Conservation (phyloP, 2,113 vertebrate genomes). For the Gallinago media region DNA sequence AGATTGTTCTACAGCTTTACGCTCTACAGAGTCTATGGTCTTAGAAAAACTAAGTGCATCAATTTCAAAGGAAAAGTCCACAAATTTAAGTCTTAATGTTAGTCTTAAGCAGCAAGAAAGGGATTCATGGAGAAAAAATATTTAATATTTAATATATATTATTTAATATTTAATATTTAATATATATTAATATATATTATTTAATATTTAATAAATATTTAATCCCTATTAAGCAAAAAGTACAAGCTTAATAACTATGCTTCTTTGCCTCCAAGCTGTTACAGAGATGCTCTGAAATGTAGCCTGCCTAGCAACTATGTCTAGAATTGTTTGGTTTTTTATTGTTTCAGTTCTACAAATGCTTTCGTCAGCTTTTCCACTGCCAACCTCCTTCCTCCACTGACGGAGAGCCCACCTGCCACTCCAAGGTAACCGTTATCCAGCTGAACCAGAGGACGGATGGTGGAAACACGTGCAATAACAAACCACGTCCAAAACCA, state of each 20-base stretch:
- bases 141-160: too few relatives aligned
- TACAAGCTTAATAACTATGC: not conserved
- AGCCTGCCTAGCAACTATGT: not conserved
- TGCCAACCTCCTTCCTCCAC: slow-evolving; percentile 56
- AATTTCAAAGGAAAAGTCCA: not conserved
- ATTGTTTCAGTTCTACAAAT: slow-evolving; percentile 83
- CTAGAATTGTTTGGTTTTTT: not conserved
- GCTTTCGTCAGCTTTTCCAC: slow-evolving; percentile 82
- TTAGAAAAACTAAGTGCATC: not conserved
- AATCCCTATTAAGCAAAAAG: not conserved
- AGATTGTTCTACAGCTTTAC: not conserved
- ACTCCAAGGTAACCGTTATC: slow-evolving; percentile 76
- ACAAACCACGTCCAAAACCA: not conserved
- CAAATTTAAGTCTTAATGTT: not conserved
- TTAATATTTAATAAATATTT: too few relatives aligned
- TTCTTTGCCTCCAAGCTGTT: not conserved
- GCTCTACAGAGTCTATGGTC: not conserved
- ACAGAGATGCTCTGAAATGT: not conserved
- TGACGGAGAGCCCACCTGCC: slow-evolving; percentile 62
- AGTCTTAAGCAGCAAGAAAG: not conserved
- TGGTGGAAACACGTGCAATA: rapidly evolving
- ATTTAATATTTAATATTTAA: too few relatives aligned
- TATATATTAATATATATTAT: too few relatives aligned
- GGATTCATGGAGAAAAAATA: not conserved
- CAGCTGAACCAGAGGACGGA: slow-evolving; percentile 65